These are phyloP conservation scores for Cyclura pinguis DNA, from an alignment of 2,797 vertebrate genomes.

Conservation along the genomic window DNA sequence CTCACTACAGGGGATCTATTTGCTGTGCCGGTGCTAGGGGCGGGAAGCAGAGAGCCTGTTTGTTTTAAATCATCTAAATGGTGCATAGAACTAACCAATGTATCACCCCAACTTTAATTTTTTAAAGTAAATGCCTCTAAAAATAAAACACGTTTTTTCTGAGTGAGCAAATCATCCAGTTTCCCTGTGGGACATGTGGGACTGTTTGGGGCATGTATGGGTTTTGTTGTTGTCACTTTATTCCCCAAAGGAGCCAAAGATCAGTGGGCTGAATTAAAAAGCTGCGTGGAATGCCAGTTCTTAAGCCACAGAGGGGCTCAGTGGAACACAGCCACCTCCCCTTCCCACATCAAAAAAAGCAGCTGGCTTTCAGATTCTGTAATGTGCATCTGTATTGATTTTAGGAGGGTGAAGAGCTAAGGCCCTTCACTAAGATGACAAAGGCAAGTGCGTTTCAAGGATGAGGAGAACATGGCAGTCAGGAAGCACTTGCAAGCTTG, in stretches of 20 bases:
- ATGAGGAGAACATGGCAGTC: not conserved
- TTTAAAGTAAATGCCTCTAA: conserved; percentile 56
- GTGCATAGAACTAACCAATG: not conserved
- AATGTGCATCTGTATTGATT: not conserved
- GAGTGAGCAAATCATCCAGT: conserved; percentile 54
- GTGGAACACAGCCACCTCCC: not conserved
- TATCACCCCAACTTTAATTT: conserved; percentile 55
- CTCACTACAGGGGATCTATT: no score
- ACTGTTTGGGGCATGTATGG: not conserved
- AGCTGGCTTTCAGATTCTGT: not conserved
- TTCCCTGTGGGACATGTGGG: conserved; percentile 5
- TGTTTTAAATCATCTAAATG: no score
- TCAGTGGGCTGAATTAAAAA: conserved; percentile 13
- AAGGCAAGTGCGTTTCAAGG: not conserved
- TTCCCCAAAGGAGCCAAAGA: conserved; percentile 12
- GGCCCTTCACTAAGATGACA: no score
- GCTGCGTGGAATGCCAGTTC: rapidly evolving
- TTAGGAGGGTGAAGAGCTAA: not conserved
- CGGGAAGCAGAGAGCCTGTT: no score
- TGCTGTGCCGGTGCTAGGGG: no score
- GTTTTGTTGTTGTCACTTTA: not conserved
- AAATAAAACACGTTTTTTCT: conserved; percentile 59
- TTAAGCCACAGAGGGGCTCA: not conserved
- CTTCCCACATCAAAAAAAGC: no score
- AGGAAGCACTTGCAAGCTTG: no score